Evolutionary conservation across 2,113 vertebrate species (phyloP), one percentile per base, ranked within the genome.

Genomic region (Plestiodon gilberti): DNA sequence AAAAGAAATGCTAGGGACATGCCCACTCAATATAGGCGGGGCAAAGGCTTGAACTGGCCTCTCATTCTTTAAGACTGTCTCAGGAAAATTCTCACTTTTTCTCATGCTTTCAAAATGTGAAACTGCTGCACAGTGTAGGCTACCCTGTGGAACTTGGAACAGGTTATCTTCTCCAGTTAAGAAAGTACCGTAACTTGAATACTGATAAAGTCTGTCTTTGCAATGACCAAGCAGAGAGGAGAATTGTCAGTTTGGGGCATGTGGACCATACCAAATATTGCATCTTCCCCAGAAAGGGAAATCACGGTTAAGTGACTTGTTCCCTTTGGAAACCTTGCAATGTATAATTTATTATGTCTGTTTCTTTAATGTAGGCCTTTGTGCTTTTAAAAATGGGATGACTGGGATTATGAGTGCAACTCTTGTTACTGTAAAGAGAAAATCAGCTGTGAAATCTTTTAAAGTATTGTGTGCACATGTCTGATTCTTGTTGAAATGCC

Each of bases 401-500:
- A 77, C 88, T 94, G 87, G 75, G 90, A 83, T 93, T 43, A 90
- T 78, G 78, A 87, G 76, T 94, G 85, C 88, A 87, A 81, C 87
- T 92, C 92, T 85, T 90, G 78, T 74, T 85, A 91, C 89, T 85
- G 90, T 87, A 85, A 91, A 87, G 38, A 87, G 86, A 89, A 92
- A 94, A 91, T 93, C 90, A 85, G 89, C 89, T 94, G 86, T 93
- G 94, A 93, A 93, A 93, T 93, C 87, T 87, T 83, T 86, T 93
- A 78, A 84, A 93, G 90, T 93, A 86, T 79, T 80, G 93, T 82
- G 89, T 94, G 93, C 85, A 75, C 84, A 82, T 91, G 88, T 93
- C 88, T 90, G 85, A 93, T 94, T 93, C 91, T 91, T 93, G 89
- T 93, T 94, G 35, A 93, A 92, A 94, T 95, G 92, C 89, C 79